Percentiles rank a stretch among this genome's conserved stretches.
Conservation (phyloP, 2,113 vertebrate species). For the Craseonycteris thonglongyai region DNA sequence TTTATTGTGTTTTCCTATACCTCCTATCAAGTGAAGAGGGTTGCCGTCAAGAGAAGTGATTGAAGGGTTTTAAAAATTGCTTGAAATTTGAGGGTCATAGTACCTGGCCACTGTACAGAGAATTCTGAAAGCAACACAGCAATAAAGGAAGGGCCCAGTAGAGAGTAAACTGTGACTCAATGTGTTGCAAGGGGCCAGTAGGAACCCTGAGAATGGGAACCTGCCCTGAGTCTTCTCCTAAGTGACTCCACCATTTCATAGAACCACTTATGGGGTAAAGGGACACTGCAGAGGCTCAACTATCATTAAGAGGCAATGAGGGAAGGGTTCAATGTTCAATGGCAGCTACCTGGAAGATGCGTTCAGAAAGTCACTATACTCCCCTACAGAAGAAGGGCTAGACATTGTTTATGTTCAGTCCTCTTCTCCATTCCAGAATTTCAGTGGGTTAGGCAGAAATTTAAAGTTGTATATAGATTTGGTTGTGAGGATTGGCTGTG, state of each 20-base stretch:
- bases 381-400: background rate
- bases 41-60: background rate
- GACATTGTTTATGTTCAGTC: background rate
- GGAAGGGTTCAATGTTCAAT: too few species aligned
- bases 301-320: too few species aligned
- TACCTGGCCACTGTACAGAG: background rate
- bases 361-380: background rate
- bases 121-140: background rate
- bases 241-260: background rate
- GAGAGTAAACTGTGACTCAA: background rate
- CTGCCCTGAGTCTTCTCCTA: background rate
- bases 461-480: background rate
- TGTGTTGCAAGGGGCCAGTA: too few species aligned
- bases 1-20: background rate
- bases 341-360: background rate
- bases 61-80: background rate
- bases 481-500: too few species aligned
- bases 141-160: background rate
- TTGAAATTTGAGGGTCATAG: background rate
- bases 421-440: background rate
- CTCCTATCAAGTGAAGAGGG: background rate
- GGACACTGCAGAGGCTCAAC: fast-evolving
- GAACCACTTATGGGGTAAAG: background rate
- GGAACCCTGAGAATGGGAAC: background rate
- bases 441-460: background rate